phyloP scores from a whole-genome alignment of 1,140 invertebrate species.

The Chymomyza costata region DNA sequence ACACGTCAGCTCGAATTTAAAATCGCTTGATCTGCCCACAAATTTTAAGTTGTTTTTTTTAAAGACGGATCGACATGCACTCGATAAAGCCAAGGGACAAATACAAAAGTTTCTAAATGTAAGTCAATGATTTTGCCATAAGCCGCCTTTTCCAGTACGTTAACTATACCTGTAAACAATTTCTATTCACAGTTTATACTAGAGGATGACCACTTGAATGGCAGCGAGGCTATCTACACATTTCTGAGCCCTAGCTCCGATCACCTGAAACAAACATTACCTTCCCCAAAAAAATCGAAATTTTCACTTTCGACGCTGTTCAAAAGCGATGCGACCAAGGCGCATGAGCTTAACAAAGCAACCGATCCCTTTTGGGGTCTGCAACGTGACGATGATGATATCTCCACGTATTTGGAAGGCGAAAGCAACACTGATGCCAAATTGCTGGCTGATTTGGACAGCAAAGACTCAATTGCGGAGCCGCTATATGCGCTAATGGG shows the following conservation, averaged over 20 bases:
- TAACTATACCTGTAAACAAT: neutral
- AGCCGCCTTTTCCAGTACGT: too few relatives aligned
- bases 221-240: slow-evolving; percentile 91
- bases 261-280: slow-evolving; percentile 86
- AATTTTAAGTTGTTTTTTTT: slow-evolving; percentile 87
- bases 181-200: slow-evolving; percentile 81
- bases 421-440: slow-evolving; percentile 75
- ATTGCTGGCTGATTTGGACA: slow-evolving; percentile 78
- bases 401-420: slow-evolving; percentile 82
- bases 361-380: slow-evolving; percentile 73
- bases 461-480: slow-evolving; percentile 90
- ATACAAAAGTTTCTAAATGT: slow-evolving; percentile 92
- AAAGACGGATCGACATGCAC: slow-evolving; percentile 84
- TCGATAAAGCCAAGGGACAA: slow-evolving; percentile 88
- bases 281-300: slow-evolving; percentile 86
- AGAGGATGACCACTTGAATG: slow-evolving; percentile 89
- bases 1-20: slow-evolving; percentile 86
- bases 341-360: slow-evolving; percentile 45
- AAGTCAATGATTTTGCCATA: slow-evolving; percentile 55
- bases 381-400: slow-evolving; percentile 81
- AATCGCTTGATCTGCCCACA: slow-evolving; percentile 87
- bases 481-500: slow-evolving; percentile 89
- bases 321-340: slow-evolving; percentile 81
- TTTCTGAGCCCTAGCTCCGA: slow-evolving; percentile 93
- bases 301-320: slow-evolving; percentile 91